Evolutionary conservation across 64 coral and sea anemone species (phyloP).

Genomic region (Porites australiensis): DNA sequence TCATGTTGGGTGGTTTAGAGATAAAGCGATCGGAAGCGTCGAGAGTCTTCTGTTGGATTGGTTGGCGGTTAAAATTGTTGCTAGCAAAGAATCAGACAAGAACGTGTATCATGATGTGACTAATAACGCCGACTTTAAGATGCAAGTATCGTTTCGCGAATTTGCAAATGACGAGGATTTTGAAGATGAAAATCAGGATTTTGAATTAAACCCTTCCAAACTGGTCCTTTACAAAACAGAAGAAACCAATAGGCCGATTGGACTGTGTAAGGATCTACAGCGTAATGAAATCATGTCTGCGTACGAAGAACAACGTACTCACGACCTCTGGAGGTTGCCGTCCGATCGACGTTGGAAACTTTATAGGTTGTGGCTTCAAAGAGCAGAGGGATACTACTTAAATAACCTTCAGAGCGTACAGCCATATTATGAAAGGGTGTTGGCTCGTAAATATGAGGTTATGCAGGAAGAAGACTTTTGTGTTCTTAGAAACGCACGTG

Average conservation of each 20-base stretch:
- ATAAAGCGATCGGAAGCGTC: neutral
- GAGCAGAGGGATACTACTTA: constrained; percentile 44
- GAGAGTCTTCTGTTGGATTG: neutral
- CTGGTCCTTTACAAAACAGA: constrained; percentile 54
- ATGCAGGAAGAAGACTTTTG: constrained; percentile 51
- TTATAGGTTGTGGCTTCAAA: constrained; percentile 70
- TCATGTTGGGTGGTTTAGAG: neutral
- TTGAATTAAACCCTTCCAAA: constrained; percentile 27
- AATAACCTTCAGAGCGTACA: constrained; percentile 43
- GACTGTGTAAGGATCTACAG: constrained; percentile 24
- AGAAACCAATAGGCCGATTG: neutral
- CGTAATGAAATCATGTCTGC: neutral
- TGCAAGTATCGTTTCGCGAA: constrained; percentile 43
- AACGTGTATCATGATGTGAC: neutral
- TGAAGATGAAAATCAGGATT: neutral
- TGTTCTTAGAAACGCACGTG: constrained; percentile 53
- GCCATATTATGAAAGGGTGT: constrained; percentile 21
- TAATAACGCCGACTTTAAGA: neutral
- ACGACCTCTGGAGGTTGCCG: neutral
- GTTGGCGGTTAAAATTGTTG: neutral
- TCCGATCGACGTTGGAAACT: constrained; percentile 46
- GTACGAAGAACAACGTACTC: neutral
- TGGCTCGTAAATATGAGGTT: constrained; percentile 4
- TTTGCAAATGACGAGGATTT: constrained; percentile 36
- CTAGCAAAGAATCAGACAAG: neutral